Evolutionary conservation across 2,888 invertebrate genomes (phyloP).

Genomic region (Eilema sororculum): DNA sequence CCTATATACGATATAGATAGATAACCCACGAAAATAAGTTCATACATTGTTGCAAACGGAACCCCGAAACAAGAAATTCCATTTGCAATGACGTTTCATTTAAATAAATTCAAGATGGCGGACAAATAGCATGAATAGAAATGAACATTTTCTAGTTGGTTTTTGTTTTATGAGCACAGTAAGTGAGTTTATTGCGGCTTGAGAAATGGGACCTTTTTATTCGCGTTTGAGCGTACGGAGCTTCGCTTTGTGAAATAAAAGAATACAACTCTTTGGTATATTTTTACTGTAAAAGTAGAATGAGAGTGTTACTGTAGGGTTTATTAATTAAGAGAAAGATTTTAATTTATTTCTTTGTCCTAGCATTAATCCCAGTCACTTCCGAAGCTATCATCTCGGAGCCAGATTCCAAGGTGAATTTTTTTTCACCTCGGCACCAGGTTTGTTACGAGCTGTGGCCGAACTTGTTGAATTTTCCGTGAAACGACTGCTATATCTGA

Average conservation of each 20-base stretch:
- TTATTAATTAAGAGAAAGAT: background rate
- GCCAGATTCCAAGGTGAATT: too few relatives aligned
- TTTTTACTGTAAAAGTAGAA: background rate
- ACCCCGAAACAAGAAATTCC: constrained; percentile 6
- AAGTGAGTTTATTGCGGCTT: constrained; percentile 11
- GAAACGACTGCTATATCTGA: too few relatives aligned
- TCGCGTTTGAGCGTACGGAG: background rate
- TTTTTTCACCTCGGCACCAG: too few relatives aligned
- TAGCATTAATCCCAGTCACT: too few relatives aligned
- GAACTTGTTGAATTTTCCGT: too few relatives aligned
- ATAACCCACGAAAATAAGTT: background rate
- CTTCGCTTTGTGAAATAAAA: background rate
- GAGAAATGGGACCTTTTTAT: background rate
- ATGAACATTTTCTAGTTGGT: constrained; percentile 23
- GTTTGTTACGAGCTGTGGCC: too few relatives aligned
- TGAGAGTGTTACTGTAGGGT: background rate
- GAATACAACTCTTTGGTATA: background rate
- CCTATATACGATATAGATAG: too few relatives aligned
- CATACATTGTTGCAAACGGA: background rate
- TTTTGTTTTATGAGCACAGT: constrained; percentile 14
- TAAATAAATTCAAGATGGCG: constrained; percentile 29
- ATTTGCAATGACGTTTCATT: constrained; percentile 9
- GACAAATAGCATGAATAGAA: constrained; percentile 34
- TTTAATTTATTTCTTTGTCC: too few relatives aligned
- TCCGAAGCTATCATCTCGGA: too few relatives aligned